phyloP scores from a whole-genome alignment of 2,113 vertebrate genomes.

The Hydrochoerus hydrochaeris region DNA sequence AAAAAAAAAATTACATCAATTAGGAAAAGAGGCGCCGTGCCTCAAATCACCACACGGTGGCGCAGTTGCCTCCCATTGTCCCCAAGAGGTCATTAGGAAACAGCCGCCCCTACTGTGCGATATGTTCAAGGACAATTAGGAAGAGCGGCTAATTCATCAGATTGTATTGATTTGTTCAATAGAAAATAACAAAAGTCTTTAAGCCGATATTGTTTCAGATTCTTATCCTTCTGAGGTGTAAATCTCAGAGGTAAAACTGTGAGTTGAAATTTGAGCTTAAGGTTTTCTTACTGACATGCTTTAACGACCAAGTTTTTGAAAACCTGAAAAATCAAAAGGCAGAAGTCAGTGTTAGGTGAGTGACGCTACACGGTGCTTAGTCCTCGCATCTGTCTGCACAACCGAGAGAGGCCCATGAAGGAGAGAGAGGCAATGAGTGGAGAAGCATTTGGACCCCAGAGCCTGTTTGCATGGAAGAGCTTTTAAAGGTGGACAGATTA shows the following conservation, averaged over 20 bases:
- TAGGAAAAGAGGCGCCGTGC: not conserved
- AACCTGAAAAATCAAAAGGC: conserved; percentile 7
- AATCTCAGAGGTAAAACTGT: conserved; percentile 38
- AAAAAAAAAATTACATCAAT: not conserved
- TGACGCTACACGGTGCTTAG: not conserved
- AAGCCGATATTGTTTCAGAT: conserved; percentile 1
- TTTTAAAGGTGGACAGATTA: not conserved
- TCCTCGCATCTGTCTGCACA: not conserved
- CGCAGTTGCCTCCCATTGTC: not conserved
- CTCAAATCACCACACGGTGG: not conserved
- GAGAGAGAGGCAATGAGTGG: not conserved
- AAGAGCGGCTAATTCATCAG: not conserved
- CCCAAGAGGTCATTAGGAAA: not conserved
- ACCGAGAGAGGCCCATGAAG: not conserved
- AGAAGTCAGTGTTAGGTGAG: not conserved
- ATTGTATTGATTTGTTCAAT: conserved; percentile 17
- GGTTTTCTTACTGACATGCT: not conserved
- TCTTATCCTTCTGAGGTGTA: not conserved
- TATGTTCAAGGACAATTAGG: not conserved
- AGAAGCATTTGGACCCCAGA: not conserved
- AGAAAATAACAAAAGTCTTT: not conserved
- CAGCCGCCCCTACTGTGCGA: not conserved
- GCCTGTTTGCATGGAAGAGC: not conserved
- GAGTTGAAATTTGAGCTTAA: conserved; percentile 14
- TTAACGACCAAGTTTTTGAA: conserved; percentile 25